Percentiles rank a stretch among this genome's conserved stretches.
Evolutionary conservation across 2,113 vertebrate species (phyloP).

Genomic region (Anoura caudifer): DNA sequence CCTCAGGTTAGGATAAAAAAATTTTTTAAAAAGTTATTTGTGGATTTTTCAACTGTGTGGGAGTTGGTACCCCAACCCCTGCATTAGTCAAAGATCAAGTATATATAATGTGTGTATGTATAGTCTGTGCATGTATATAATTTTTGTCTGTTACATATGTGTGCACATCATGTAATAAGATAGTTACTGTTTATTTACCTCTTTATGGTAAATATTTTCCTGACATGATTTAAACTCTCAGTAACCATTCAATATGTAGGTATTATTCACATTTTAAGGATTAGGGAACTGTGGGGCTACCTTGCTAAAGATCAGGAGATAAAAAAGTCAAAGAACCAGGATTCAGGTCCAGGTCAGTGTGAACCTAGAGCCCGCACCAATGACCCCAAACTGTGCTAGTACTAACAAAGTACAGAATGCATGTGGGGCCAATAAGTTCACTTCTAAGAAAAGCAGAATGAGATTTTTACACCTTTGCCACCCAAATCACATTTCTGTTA

Average conservation of each 20-base stretch:
- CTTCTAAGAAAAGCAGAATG: conserved; percentile 23
- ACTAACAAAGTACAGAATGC: neutral
- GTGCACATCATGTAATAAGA: neutral
- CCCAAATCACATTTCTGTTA: conserved; percentile 46
- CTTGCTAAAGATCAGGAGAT: neutral
- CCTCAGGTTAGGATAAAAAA: too few species aligned
- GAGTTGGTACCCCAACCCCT: neutral
- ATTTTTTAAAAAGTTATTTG: neutral
- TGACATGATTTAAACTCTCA: neutral
- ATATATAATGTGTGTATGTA: too few species aligned
- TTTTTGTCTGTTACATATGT: neutral
- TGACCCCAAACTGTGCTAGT: neutral
- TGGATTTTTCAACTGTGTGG: neutral
- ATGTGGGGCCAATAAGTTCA: conserved; percentile 1
- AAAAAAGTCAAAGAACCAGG: neutral
- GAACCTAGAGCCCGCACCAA: neutral
- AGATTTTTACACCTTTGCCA: conserved; percentile 3
- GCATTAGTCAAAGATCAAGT: neutral
- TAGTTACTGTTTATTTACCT: neutral
- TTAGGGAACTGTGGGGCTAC: neutral
- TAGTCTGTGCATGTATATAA: neutral
- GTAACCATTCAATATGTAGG: neutral
- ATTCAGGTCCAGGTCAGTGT: neutral
- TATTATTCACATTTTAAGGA: neutral
- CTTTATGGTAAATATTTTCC: neutral